Base-by-base conservation (phyloP, 2,888 invertebrate genomes). In the Eucriotettix oculatus region DNA sequence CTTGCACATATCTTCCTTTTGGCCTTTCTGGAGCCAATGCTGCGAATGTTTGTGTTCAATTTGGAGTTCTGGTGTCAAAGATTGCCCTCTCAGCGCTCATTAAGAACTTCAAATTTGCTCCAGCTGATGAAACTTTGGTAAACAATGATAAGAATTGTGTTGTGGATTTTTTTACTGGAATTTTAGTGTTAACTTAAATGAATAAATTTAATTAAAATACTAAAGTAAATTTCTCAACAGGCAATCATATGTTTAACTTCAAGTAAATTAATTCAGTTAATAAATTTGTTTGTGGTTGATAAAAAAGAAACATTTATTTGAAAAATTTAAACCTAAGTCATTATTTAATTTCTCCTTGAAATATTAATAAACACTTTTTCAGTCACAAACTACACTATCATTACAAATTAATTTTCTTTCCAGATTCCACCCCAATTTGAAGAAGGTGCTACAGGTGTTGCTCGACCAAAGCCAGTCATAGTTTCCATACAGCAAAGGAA, bases 1-100 rank as follows among this genome's bases (percentile, higher is more conserved):
- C 59, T n/a, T 61, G 54, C 54, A 61, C 64, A 11, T 65, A 62
- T 52, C 56, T 66, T 16, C 66, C 66, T 1, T 66, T 63, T 57
- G 66, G 66, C 2, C 64, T 64, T 16, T 62, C 63, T 9, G 64
- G 64, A 1, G 41, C 61, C 14, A 62, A 60, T 52, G 58, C 63
- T 10, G 58, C 63, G 12, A 64, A 63, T 48, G 52, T 65, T 40
- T 61, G 63, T 10, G 57, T 65, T n/a, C 61, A 64, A 17, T 60
- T 65, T 53, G 61, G 65, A 29, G 62, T 64, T 11, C 54, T 65
- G 16, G 59, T 64, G 12, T 60, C 63, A 29, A 66, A 66, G 55
- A 55, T 64, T 17, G 64, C 66, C 1, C 52, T 66, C 48, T 62
- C 61, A 3, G 61, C 59, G 12, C 60, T 66, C 16, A 59, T 64